phyloP scores from a whole-genome alignment of 2,113 vertebrate genomes.

The Dromaius novaehollandiae region DNA sequence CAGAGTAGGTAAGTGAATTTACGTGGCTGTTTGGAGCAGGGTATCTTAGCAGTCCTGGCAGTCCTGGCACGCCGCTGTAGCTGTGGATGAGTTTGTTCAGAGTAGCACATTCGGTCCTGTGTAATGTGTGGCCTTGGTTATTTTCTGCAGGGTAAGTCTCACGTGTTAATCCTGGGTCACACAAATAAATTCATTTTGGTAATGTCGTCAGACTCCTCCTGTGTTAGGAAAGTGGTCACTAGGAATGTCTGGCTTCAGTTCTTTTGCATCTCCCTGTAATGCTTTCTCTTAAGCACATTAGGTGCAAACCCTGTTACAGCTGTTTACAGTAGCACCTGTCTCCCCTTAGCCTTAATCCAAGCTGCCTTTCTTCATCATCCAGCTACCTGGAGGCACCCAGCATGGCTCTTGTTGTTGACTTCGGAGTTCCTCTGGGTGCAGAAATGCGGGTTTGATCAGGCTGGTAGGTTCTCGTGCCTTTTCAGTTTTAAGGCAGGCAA shows the following conservation, averaged over 20 bases:
- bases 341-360: neutral
- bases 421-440: neutral
- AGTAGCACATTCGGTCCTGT: fast-evolving
- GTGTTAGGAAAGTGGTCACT: neutral
- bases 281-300: neutral
- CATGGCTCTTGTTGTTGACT: neutral
- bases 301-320: fast-evolving
- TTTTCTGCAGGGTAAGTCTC: no score
- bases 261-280: fast-evolving
- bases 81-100: fast-evolving
- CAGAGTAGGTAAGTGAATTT: neutral
- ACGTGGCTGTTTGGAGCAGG: neutral
- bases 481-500: neutral
- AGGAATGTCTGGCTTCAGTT: neutral
- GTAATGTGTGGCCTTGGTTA: fast-evolving
- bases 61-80: neutral
- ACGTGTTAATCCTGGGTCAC: fast-evolving
- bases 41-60: no score
- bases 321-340: neutral
- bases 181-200: neutral
- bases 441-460: neutral
- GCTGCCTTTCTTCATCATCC: neutral
- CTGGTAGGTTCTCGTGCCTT: neutral
- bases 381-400: neutral
- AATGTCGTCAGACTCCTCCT: neutral